Base-by-base conservation (phyloP, 64 coral and sea anemone species). In the Actinia equina region DNA sequence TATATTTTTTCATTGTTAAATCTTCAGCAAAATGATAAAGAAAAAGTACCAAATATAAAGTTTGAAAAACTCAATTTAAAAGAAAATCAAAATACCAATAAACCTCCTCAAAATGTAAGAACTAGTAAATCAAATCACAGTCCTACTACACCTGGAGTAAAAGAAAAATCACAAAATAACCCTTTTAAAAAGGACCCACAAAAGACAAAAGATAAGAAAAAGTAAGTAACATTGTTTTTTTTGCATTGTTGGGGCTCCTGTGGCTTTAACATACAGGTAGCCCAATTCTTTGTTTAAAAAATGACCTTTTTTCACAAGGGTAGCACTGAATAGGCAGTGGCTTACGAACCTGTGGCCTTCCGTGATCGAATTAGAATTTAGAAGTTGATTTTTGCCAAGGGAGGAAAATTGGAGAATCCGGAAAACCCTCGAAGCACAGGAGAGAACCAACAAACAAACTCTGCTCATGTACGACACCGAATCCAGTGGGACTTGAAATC, bases 141-240 rank as follows among this genome's bases (percentile, higher is more conserved):
- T 67, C 22, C 60, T 59, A 86, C 20, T 41, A 63, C 30, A 3
- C 43, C 60, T 67, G 52, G 64, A 27, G 67, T 65, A 26, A 53
- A 76, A 87, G 86, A 87, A 87, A 87, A 87, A 57, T 53, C 86
- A 53, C 20, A 76, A 55, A 69, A 81, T 81, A 74, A 30, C 26
- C 41, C 26, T 74, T 52, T 52, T 81, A 81, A 81, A 81, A 81
- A 81, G 16, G 78, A 81, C 18, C 78, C 43, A 25, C 69, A n/a
- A 74, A 49, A 52, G 22, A 6, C 22, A 51, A 81, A 81, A 52
- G 78, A 20, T 81, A 22, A 22, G 20, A 81, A 81, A 81, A 81
- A n/a, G 78, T 81, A 81, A 81, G 78, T 46, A 30, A 8, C 7
- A 80, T 46, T 6, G 19, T 4, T 78, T 43, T 41, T n/a, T 11